Percentiles rank a stretch among this genome's conserved stretches.
Conservation (phyloP, 2,797 vertebrate species). For the Scarus forsteni region DNA sequence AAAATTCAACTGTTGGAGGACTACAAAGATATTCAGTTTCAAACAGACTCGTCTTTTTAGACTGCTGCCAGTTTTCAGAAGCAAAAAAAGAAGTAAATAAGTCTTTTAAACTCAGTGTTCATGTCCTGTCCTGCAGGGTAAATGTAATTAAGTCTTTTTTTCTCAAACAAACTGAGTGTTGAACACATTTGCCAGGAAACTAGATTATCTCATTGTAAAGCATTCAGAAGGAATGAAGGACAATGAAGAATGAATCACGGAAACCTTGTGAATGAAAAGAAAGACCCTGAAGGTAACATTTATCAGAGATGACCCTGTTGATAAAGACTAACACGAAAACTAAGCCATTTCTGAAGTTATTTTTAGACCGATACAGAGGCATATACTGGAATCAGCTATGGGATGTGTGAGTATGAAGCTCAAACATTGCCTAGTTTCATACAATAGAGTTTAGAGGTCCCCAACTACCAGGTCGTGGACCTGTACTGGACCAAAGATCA, state of each 20-base stretch:
- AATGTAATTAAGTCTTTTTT: slow-evolving; percentile 15
- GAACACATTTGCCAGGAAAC: not conserved
- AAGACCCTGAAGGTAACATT: too few relatives aligned
- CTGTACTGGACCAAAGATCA: too few relatives aligned
- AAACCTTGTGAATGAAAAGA: not conserved
- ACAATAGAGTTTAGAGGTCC: too few relatives aligned
- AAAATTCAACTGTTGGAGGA: slow-evolving; percentile 10
- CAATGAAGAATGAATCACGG: not conserved
- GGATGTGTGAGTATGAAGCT: too few relatives aligned
- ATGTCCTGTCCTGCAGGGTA: not conserved
- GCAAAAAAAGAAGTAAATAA: not conserved
- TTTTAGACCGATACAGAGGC: too few relatives aligned
- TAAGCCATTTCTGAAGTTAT: too few relatives aligned
- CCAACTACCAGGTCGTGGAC: too few relatives aligned
- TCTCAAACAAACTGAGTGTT: not conserved
- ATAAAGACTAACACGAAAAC: too few relatives aligned
- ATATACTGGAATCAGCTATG: too few relatives aligned
- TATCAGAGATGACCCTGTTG: too few relatives aligned
- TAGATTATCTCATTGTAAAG: not conserved
- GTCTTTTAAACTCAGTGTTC: not conserved
- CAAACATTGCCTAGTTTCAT: too few relatives aligned
- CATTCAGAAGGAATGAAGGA: not conserved
- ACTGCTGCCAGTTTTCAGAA: slow-evolving; percentile 1
- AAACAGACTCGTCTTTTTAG: not conserved
- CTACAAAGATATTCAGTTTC: not conserved